Conservation (phyloP, 2,797 vertebrate genomes). For the Botia almorhae region DNA sequence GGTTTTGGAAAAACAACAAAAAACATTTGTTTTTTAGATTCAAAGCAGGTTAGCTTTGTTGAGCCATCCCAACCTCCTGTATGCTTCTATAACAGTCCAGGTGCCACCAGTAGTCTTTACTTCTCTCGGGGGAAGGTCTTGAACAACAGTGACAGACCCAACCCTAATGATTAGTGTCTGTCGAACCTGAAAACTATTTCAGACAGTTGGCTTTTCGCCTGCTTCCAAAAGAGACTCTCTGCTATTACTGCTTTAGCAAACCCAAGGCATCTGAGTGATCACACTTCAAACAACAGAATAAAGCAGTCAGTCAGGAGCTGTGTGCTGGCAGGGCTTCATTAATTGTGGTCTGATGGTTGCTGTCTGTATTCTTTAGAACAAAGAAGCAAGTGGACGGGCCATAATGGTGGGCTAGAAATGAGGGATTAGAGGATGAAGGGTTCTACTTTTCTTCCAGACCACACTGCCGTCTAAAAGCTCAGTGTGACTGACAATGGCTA, state of each 20-base stretch:
- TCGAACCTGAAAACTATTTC: conserved; percentile 3
- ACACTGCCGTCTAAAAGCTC: conserved; percentile 63
- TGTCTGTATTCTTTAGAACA: conserved; percentile 41
- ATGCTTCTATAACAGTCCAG: background rate
- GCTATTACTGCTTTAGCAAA: conserved; percentile 20
- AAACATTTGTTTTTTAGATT: background rate
- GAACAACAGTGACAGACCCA: background rate
- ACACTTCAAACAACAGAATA: conserved; percentile 30
- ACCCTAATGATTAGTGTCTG: conserved; percentile 32
- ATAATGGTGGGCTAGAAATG: conserved; percentile 5
- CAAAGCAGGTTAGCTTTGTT: background rate
- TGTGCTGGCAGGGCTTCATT: conserved; percentile 42
- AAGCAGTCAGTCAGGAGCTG: conserved; percentile 42
- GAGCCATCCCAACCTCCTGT: background rate
- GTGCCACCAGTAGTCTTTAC: background rate
- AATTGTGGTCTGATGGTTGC: conserved; percentile 44
- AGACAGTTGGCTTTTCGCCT: no score
- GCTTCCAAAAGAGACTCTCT: background rate
- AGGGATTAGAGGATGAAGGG: conserved; percentile 17
- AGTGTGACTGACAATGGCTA: conserved; percentile 72
- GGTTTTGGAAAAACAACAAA: no score
- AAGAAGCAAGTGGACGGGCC: conserved; percentile 26
- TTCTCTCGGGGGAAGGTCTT: background rate
- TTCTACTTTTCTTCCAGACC: conserved; percentile 42
- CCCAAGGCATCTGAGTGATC: conserved; percentile 33